Conservation (phyloP, 2,113 vertebrate species). For the Microtus richardsoni region DNA sequence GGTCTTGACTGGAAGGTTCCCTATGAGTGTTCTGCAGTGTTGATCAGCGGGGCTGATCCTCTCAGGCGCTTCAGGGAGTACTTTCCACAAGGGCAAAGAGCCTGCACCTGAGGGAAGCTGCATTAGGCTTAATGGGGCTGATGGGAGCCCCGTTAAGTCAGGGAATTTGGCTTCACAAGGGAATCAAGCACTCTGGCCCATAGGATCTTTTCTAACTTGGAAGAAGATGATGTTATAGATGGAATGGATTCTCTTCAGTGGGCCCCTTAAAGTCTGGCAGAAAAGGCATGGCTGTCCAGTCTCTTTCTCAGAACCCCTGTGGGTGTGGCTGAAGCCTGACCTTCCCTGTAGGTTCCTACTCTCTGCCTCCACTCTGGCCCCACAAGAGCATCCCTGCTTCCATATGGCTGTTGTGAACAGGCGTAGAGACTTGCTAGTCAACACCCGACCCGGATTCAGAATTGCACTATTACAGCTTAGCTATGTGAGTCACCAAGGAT, state of each 20-base stretch:
- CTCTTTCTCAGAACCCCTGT: background rate
- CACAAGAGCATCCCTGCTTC: background rate
- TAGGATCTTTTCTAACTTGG: slow-evolving; percentile 37
- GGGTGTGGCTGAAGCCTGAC: background rate
- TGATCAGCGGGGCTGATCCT: background rate
- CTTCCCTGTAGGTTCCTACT: fast-evolving
- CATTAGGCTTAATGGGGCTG: slow-evolving; percentile 21
- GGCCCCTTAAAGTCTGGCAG: background rate
- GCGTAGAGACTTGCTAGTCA: fast-evolving
- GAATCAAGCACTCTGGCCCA: background rate
- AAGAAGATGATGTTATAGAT: background rate
- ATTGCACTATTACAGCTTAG: background rate
- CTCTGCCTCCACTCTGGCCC: background rate
- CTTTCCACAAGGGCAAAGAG: slow-evolving; percentile 3
- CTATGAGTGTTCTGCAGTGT: fast-evolving
- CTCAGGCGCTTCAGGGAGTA: background rate
- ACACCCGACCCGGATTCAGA: background rate
- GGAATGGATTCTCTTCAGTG: slow-evolving; percentile 14
- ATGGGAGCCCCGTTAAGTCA: background rate
- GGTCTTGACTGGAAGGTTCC: background rate
- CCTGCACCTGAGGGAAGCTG: background rate
- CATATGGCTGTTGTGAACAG: background rate
- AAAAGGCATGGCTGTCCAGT: background rate
- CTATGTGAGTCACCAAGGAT: background rate
- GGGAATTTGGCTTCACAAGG: background rate